Evolutionary conservation across 2,888 invertebrate species (phyloP).

Genomic region (Chloromyia formosa): DNA sequence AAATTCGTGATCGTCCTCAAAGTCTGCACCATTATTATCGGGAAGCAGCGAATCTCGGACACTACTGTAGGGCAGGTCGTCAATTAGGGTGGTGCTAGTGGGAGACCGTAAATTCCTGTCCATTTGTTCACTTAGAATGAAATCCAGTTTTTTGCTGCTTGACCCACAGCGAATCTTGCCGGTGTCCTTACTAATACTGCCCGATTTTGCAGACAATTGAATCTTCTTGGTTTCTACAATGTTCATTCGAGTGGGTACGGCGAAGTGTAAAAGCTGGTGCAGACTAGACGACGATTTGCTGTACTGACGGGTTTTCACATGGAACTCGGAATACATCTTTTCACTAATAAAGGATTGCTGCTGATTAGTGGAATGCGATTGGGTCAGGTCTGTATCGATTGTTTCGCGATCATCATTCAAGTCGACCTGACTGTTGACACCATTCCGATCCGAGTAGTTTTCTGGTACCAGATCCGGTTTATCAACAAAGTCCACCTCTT

Average conservation of each 20-base stretch:
- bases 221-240: slow-evolving; percentile 67
- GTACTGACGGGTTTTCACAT: slow-evolving; percentile 74
- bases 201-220: slow-evolving; percentile 37
- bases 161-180: background rate
- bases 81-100: slow-evolving; percentile 59
- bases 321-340: slow-evolving; percentile 75
- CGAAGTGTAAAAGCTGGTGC: slow-evolving; percentile 62
- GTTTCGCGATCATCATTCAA: slow-evolving; percentile 28
- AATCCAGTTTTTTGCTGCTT: slow-evolving; percentile 22
- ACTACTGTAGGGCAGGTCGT: slow-evolving; percentile 76
- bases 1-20: slow-evolving; percentile 54
- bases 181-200: slow-evolving; percentile 8
- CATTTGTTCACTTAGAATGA: slow-evolving; percentile 25
- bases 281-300: slow-evolving; percentile 73
- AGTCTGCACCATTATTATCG: slow-evolving; percentile 39
- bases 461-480: slow-evolving; percentile 57
- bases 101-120: background rate
- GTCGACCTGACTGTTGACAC: slow-evolving; percentile 14
- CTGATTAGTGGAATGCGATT: background rate
- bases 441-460: slow-evolving; percentile 33
- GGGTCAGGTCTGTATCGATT: background rate
- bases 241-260: slow-evolving; percentile 65
- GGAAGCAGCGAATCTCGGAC: slow-evolving; percentile 72
- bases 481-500: slow-evolving; percentile 61
- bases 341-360: slow-evolving; percentile 72